Evolutionary conservation across 2,888 invertebrate species (phyloP).

Genomic region (Leucania comma): DNA sequence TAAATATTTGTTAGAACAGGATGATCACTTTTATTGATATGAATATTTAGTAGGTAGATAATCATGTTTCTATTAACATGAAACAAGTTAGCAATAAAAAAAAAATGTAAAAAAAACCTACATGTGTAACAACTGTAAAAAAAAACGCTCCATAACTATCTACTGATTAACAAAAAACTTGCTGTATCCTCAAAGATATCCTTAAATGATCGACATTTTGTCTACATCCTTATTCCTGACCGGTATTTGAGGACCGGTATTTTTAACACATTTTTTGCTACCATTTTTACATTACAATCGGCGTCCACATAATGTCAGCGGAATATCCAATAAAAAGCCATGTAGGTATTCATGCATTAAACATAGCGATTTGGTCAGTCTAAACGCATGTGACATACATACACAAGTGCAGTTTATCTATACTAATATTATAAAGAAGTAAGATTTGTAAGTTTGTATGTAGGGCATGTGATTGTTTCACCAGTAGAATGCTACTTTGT

Average conservation of each 20-base stretch:
- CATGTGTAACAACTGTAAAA: neutral
- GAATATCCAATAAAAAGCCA: conserved; percentile 37
- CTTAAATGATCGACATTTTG: conserved; percentile 21
- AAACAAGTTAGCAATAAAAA: no score
- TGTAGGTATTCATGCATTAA: conserved; percentile 9
- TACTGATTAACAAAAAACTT: conserved; percentile 20
- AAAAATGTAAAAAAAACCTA: neutral
- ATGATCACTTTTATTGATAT: no score
- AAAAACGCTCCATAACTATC: neutral
- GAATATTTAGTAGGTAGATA: no score
- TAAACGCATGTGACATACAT: conserved; percentile 44
- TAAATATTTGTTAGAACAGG: no score
- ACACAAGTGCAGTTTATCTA: conserved; percentile 13
- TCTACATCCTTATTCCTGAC: conserved; percentile 28
- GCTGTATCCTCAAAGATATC: conserved; percentile 18
- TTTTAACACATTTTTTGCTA: conserved; percentile 28
- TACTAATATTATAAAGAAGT: no score
- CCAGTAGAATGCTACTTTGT: no score
- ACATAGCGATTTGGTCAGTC: conserved; percentile 24
- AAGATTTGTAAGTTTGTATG: no score
- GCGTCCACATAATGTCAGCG: conserved; percentile 6
- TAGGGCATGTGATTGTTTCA: no score
- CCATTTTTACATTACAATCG: conserved; percentile 15
- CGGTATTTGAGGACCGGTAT: conserved; percentile 5
- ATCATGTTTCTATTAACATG: no score